Conservation (phyloP, 1,140 invertebrate species). For the Octopus sinensis region DNA sequence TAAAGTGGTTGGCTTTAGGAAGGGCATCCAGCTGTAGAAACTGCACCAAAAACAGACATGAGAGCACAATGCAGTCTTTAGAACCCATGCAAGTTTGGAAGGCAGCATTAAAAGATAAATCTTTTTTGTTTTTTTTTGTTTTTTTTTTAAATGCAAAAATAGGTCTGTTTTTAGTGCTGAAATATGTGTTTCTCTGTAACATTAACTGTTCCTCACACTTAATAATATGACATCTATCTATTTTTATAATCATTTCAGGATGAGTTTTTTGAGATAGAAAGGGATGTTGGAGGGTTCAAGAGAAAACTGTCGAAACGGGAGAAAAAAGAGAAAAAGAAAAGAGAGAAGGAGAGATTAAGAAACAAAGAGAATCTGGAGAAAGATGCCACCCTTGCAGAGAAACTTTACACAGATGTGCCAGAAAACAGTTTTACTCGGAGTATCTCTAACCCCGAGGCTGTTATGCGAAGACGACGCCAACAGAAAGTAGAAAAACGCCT, state of each 20-base stretch:
- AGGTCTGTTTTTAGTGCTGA: too few species aligned
- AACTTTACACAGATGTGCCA: conserved; percentile 73
- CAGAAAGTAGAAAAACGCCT: conserved; percentile 95
- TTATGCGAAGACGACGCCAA: conserved; percentile 93
- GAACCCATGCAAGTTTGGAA: too few species aligned
- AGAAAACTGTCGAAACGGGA: conserved; percentile 96
- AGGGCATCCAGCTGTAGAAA: too few species aligned
- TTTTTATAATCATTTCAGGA: background rate
- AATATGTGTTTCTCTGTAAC: background rate
- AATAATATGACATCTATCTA: too few species aligned
- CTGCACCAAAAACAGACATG: too few species aligned
- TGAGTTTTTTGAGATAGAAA: conserved; percentile 18
- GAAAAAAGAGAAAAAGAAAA: conserved; percentile 97
- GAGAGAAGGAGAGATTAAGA: conserved; percentile 84
- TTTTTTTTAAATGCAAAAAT: too few species aligned
- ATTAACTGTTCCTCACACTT: background rate
- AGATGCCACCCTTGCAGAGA: conserved; percentile 43
- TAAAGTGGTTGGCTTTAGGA: too few species aligned
- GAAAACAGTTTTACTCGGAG: conserved; percentile 93
- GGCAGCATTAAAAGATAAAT: too few species aligned
- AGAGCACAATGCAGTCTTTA: too few species aligned
- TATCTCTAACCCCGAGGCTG: conserved; percentile 98
- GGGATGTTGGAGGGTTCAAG: conserved; percentile 61
- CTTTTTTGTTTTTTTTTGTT: too few species aligned
- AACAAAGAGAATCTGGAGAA: conserved; percentile 57